Evolutionary conservation across 2,113 vertebrate genomes (phyloP).

Genomic region (Eulacestoma nigropectus): DNA sequence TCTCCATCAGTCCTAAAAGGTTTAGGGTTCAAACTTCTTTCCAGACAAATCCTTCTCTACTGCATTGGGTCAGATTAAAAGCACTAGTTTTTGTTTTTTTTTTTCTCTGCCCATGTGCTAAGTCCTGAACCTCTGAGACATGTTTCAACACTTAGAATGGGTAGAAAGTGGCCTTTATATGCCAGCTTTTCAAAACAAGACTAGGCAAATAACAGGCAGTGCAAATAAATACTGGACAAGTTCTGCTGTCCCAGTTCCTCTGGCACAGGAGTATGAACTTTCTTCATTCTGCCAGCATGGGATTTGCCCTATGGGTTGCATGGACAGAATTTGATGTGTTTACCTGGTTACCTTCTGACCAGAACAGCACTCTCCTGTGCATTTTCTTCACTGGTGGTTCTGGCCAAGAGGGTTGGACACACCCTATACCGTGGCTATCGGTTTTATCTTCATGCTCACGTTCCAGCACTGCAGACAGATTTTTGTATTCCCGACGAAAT

Average conservation of each 20-base stretch:
- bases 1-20: background rate
- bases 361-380: background rate
- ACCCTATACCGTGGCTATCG: rapidly evolving
- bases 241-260: background rate
- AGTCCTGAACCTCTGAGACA: background rate
- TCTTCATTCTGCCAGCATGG: background rate
- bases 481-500: background rate
- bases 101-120: background rate
- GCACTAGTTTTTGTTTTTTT: background rate
- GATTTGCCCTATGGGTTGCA: background rate
- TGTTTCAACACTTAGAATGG: background rate
- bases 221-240: background rate
- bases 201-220: background rate
- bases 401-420: background rate
- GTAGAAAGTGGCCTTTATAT: background rate
- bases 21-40: background rate
- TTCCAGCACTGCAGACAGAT: background rate
- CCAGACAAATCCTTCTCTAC: background rate
- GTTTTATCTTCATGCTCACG: background rate
- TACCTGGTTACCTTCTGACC: background rate
- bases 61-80: background rate
- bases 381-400: background rate
- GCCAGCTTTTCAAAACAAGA: background rate
- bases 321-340: background rate
- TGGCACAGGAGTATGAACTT: background rate